phyloP scores from a whole-genome alignment of 2,888 invertebrate species.

The Volucella zonaria region DNA sequence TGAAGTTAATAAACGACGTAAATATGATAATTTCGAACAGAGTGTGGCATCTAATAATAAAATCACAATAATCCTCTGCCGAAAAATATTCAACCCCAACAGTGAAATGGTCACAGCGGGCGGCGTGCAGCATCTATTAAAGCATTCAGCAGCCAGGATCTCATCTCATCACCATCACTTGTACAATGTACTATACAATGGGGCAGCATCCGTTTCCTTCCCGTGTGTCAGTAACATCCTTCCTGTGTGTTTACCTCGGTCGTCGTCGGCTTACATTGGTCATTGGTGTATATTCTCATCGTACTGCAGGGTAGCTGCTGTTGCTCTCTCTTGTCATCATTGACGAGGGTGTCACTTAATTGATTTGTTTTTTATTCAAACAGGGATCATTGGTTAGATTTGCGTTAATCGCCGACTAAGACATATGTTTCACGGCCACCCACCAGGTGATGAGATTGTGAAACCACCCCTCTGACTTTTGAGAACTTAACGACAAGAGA shows the following conservation, averaged over 20 bases:
- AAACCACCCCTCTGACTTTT: constrained; percentile 47
- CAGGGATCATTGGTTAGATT: constrained; percentile 79
- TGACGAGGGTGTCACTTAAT: constrained; percentile 77
- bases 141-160: no score
- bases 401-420: constrained; percentile 76
- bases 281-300: constrained; percentile 60
- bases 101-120: constrained; percentile 74
- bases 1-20: constrained; percentile 83
- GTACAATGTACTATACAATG: constrained; percentile 48
- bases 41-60: constrained; percentile 83
- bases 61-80: constrained; percentile 81
- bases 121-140: constrained; percentile 42
- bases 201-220: constrained; percentile 70
- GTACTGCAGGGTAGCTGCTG: constrained; percentile 40
- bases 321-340: constrained; percentile 57
- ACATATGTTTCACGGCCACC: constrained; percentile 73
- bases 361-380: constrained; percentile 82
- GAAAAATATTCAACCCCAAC: constrained; percentile 74
- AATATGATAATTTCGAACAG: constrained; percentile 83
- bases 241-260: constrained; percentile 75
- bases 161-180: no score
- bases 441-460: constrained; percentile 66
- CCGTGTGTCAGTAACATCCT: constrained; percentile 79
- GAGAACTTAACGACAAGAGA: not conserved
- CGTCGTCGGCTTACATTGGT: constrained; percentile 60